These are phyloP conservation scores for Brachirus orientalis DNA, from an alignment of 2,113 vertebrate species.

Conservation along the genomic window DNA sequence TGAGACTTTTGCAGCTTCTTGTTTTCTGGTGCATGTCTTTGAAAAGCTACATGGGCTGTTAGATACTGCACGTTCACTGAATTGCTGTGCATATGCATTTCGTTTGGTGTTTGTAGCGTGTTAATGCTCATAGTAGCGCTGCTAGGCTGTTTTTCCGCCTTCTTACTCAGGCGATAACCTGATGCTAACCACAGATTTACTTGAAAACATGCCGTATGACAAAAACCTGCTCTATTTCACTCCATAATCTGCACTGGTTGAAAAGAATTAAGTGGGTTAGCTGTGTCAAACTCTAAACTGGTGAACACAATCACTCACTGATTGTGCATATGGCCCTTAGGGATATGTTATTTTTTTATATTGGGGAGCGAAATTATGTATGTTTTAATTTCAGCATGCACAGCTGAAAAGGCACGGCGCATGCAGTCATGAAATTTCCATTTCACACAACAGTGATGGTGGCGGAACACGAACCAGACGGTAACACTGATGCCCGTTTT, in stretches of 20 bases:
- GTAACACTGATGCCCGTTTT: conserved; percentile 5
- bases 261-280: conserved; percentile 81
- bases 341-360: conserved; percentile 24
- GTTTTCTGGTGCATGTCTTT: too few species aligned
- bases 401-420: conserved; percentile 14
- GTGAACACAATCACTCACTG: conserved; percentile 75
- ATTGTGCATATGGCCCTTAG: conserved; percentile 59
- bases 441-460: conserved; percentile 10
- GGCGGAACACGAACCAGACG: background rate
- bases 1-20: too few species aligned
- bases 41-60: too few species aligned
- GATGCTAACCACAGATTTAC: conserved; percentile 51
- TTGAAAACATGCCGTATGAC: conserved; percentile 76
- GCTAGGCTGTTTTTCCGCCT: conserved; percentile 13
- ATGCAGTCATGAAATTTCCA: conserved; percentile 2
- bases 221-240: conserved; percentile 77
- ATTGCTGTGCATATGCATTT: too few species aligned
- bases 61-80: too few species aligned
- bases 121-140: too few species aligned
- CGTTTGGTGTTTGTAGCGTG: too few species aligned
- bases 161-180: conserved; percentile 46
- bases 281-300: conserved; percentile 75
- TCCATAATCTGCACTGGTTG: conserved; percentile 71
- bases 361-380: conserved; percentile 28
- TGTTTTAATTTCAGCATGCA: conserved; percentile 20